Percentiles rank a stretch among this genome's conserved stretches.
Conservation (phyloP, 2,888 invertebrate species). For the Clostera curtula region DNA sequence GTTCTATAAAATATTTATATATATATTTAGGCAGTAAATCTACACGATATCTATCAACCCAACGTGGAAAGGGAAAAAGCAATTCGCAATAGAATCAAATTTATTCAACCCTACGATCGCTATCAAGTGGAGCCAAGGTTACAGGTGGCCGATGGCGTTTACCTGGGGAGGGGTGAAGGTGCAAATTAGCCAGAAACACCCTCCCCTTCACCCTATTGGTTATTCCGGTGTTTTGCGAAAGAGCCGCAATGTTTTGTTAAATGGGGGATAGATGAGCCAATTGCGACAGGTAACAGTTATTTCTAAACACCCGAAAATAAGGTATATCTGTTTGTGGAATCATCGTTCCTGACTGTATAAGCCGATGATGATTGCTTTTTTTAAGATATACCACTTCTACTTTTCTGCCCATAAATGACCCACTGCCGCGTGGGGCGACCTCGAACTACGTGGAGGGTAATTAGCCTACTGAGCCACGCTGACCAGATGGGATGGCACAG, state of each 20-base stretch:
- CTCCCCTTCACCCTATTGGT: conserved; percentile 6
- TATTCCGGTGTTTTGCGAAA: conserved; percentile 1
- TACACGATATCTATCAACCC: background rate
- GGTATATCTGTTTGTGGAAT: too few relatives aligned
- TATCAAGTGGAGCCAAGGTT: conserved; percentile 29
- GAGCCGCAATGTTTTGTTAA: background rate
- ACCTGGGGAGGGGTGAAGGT: conserved; percentile 20
- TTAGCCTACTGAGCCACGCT: too few relatives aligned
- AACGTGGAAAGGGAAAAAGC: background rate
- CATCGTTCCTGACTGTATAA: too few relatives aligned
- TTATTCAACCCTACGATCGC: conserved; percentile 16
- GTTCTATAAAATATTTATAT: background rate
- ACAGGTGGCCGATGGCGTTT: conserved; percentile 36
- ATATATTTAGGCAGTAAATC: background rate
- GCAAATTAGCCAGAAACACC: conserved; percentile 46
- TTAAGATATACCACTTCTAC: too few relatives aligned
- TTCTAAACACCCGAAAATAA: too few relatives aligned
- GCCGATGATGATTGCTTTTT: too few relatives aligned
- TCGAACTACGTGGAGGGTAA: too few relatives aligned
- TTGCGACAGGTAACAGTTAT: too few relatives aligned
- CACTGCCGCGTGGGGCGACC: too few relatives aligned
- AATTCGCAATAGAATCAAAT: conserved; percentile 2
- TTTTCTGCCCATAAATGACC: too few relatives aligned
- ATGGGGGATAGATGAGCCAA: background rate
- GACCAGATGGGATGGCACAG: too few relatives aligned